These are phyloP conservation scores for Pithys albifrons DNA, from an alignment of 2,113 vertebrate genomes.

Conservation along the genomic window DNA sequence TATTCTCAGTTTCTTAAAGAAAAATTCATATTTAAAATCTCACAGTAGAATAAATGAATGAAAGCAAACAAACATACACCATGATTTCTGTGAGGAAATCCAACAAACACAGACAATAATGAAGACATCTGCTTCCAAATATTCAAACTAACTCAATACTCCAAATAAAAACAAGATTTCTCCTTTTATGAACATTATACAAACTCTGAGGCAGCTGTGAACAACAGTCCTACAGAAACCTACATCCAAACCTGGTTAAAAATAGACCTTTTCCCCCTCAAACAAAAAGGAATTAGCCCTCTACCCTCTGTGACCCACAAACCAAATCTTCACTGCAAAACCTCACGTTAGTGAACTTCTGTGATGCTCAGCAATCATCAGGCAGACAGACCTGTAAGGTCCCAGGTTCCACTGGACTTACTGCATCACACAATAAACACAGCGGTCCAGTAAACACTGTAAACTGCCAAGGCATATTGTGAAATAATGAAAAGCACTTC, in stretches of 20 bases:
- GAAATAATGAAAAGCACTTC: not conserved
- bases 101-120: not conserved
- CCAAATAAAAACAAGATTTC: not conserved
- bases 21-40: not conserved
- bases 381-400: not conserved
- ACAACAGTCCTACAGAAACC: not conserved
- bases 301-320: not conserved
- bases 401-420: not conserved
- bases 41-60: not conserved
- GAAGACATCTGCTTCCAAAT: not conserved
- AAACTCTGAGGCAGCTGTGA: not conserved
- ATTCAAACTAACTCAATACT: not conserved
- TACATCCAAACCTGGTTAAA: not conserved
- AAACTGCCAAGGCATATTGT: not conserved
- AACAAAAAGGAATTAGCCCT: not conserved
- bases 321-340: not conserved
- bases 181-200: not conserved
- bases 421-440: not conserved
- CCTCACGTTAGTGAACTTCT: fast-evolving
- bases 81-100: not conserved
- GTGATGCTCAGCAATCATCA: not conserved
- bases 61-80: not conserved
- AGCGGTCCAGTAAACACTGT: not conserved
- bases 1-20: not conserved
- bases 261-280: not conserved